Base-by-base conservation (phyloP, 1,140 invertebrate genomes). In the Lepidurus apus region DNA sequence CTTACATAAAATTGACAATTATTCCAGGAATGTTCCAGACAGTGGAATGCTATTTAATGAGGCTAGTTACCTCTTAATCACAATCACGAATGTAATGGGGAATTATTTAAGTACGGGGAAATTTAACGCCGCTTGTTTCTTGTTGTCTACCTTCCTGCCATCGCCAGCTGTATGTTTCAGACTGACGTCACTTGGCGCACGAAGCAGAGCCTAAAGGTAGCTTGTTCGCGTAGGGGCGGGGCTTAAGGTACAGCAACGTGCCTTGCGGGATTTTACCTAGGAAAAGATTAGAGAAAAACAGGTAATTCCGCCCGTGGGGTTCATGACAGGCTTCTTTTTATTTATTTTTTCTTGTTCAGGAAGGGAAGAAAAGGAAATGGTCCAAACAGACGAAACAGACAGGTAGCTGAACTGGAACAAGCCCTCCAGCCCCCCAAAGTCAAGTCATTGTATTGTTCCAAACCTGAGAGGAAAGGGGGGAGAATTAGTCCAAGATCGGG, bases 331-430 rank as follows among this genome's bases (percentile, higher is more conserved):
- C 17, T 65, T 21, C 53, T 65, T 65, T 65, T 65, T 13, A n/a
- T 65, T 65, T 65, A 65, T 65, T 47, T 47, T 65, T 17, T n/a
- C 5, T 21, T n/a, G 13, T 5, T 7, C 17, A 65, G 21, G 21
- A 65, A 21, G 53, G 53, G 53, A 21, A 65, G 53, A 65, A 65
- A 65, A 65, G 53, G n/a, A 65, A 65, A 17, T 65, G 53, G 17
- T 65, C 21, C 53, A 21, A 13, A n/a, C 17, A 11, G 9, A 65
- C 21, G 6, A 65, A 65, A 65, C 47, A 21, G 13, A 65, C 9
- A 65, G 21, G 53, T 65, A 65, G 53, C 53, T 13, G 53, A 65
- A 65, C 21, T 65, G n/a, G 53, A 65, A n/a, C 6, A 21, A 65
- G 6, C 53, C 53, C 21, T 65, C 53, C 13, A 65, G 53, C 53